phyloP scores from a whole-genome alignment of 2,113 vertebrate species.

The Hippocampus mohnikei region DNA sequence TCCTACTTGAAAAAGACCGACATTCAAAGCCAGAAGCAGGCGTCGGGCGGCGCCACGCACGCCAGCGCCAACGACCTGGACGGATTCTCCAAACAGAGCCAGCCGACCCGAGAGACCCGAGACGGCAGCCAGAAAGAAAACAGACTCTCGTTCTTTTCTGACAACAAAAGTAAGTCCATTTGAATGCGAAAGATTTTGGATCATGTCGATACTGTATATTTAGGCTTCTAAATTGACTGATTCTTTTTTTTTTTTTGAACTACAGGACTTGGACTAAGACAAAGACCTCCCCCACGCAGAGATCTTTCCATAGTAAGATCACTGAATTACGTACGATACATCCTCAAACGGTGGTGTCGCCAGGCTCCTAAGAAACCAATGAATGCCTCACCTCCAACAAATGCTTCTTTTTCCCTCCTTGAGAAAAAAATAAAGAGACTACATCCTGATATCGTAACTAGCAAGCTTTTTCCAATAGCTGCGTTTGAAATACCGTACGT shows the following conservation, averaged over 20 bases:
- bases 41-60: conserved; percentile 72
- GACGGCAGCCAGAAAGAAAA: conserved; percentile 69
- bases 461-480: no score
- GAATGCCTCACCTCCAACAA: background rate
- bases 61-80: conserved; percentile 84
- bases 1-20: conserved; percentile 93
- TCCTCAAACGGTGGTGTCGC: background rate
- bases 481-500: no score
- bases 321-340: background rate
- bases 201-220: background rate
- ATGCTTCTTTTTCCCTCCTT: no score
- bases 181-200: background rate
- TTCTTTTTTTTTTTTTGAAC: conserved; percentile 14
- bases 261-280: conserved; percentile 85
- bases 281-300: conserved; percentile 92
- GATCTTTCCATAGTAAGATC: conserved; percentile 94
- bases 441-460: no score
- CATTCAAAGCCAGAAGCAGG: conserved; percentile 76
- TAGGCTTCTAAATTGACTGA: background rate
- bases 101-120: conserved; percentile 66
- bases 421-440: background rate
- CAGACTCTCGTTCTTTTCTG: conserved; percentile 72
- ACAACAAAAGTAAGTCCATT: conserved; percentile 75
- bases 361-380: background rate
- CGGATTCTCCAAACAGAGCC: conserved; percentile 76